Evolutionary conservation across 2,888 invertebrate species (phyloP).

Genomic region (Sphaerophoria rueppellii): DNA sequence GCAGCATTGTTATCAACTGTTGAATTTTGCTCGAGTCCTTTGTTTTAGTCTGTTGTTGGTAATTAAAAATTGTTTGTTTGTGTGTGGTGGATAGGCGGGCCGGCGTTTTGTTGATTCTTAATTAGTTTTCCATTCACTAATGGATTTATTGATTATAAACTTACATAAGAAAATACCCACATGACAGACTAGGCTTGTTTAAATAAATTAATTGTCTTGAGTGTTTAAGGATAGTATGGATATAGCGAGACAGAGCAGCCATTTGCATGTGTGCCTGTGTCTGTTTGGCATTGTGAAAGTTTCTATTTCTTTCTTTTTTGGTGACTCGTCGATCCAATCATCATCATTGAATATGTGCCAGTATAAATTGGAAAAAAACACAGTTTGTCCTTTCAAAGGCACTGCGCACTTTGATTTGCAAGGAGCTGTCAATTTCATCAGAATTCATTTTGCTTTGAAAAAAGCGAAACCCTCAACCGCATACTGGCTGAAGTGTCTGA

Average conservation of each 20-base stretch:
- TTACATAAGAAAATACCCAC: background rate
- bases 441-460: slow-evolving; percentile 21
- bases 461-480: background rate
- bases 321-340: background rate
- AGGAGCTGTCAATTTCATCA: slow-evolving; percentile 30
- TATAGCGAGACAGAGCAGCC: background rate
- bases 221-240: background rate
- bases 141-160: slow-evolving; percentile 22
- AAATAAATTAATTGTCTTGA: background rate
- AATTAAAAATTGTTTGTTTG: slow-evolving; percentile 19
- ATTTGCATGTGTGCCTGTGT: background rate
- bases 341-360: slow-evolving; percentile 36
- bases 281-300: slow-evolving; percentile 1
- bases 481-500: background rate
- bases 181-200: background rate
- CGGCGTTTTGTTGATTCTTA: slow-evolving; percentile 54
- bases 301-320: slow-evolving; percentile 16
- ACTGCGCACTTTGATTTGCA: slow-evolving; percentile 50
- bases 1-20: slow-evolving; percentile 36
- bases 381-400: slow-evolving; percentile 23
- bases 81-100: background rate
- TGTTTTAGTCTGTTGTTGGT: slow-evolving; percentile 1
- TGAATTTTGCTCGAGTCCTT: slow-evolving; percentile 47
- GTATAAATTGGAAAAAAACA: slow-evolving; percentile 40
- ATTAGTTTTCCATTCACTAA: slow-evolving; percentile 16